Percentiles rank a stretch among this genome's conserved stretches.
Conservation (phyloP, 2,888 invertebrate genomes). For the Ditylenchus weischeri region DNA sequence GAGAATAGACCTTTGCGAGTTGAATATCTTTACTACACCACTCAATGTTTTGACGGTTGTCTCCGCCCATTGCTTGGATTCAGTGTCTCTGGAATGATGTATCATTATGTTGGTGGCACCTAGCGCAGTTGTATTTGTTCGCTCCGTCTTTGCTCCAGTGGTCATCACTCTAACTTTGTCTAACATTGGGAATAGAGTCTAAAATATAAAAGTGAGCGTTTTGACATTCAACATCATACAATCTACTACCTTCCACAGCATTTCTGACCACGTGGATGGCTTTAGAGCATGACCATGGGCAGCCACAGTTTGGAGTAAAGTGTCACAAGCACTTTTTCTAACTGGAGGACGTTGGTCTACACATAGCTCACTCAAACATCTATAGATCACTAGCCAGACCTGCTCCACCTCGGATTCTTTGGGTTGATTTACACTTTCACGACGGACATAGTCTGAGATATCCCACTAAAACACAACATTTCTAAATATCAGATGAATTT, state of each 20-base stretch:
- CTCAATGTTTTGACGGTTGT: constrained; percentile 59
- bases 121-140: constrained; percentile 61
- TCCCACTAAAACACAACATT: constrained; percentile 32
- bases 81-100: constrained; percentile 95
- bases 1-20: constrained; percentile 45
- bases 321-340: constrained; percentile 69
- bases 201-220: constrained; percentile 17
- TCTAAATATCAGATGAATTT: too few species aligned
- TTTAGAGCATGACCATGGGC: constrained; percentile 86
- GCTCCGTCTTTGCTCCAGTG: constrained; percentile 47
- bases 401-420: constrained; percentile 58
- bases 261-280: constrained; percentile 85
- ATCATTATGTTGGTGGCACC: constrained; percentile 85
- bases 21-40: constrained; percentile 55
- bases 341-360: constrained; percentile 92
- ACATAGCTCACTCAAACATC: constrained; percentile 69
- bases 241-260: constrained; percentile 75
- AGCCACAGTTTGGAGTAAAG: constrained; percentile 91
- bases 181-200: constrained; percentile 86
- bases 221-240: neutral
- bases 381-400: constrained; percentile 59
- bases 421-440: constrained; percentile 20
- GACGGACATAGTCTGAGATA: constrained; percentile 36
- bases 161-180: constrained; percentile 75
- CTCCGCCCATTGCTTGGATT: constrained; percentile 76